Conservation (phyloP, 2,888 invertebrate genomes). For the Campoplex nolae region DNA sequence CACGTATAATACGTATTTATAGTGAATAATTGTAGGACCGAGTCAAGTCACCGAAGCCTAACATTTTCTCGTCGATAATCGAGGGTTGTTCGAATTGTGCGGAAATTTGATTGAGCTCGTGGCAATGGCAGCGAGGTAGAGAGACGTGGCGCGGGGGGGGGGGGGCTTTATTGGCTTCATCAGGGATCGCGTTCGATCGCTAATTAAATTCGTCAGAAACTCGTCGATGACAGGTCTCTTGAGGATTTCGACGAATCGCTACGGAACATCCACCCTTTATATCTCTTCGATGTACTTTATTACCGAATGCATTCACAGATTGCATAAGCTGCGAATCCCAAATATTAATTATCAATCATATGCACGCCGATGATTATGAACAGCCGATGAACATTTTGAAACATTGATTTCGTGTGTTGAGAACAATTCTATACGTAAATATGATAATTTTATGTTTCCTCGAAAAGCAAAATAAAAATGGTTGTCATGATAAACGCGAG, state of each 20-base stretch:
- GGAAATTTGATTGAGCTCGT: slow-evolving; percentile 53
- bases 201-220: slow-evolving; percentile 82
- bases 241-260: slow-evolving; percentile 74
- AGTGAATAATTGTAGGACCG: neutral
- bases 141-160: slow-evolving; percentile 15
- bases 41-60: slow-evolving; percentile 38
- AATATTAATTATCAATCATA: too few species aligned
- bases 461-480: neutral
- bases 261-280: slow-evolving; percentile 65
- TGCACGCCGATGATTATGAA: too few species aligned
- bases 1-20: neutral
- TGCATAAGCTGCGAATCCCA: neutral
- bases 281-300: slow-evolving; percentile 50
- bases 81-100: slow-evolving; percentile 40
- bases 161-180: slow-evolving; percentile 48
- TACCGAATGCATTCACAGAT: neutral
- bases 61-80: slow-evolving; percentile 56
- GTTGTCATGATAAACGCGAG: neutral
- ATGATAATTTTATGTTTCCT: neutral
- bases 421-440: neutral
- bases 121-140: slow-evolving; percentile 5
- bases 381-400: neutral
- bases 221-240: slow-evolving; percentile 73
- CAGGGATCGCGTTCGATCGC: slow-evolving; percentile 76
- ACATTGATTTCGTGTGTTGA: neutral